Base-by-base conservation (phyloP, 1,140 invertebrate genomes). In the Cotesia typhae region DNA sequence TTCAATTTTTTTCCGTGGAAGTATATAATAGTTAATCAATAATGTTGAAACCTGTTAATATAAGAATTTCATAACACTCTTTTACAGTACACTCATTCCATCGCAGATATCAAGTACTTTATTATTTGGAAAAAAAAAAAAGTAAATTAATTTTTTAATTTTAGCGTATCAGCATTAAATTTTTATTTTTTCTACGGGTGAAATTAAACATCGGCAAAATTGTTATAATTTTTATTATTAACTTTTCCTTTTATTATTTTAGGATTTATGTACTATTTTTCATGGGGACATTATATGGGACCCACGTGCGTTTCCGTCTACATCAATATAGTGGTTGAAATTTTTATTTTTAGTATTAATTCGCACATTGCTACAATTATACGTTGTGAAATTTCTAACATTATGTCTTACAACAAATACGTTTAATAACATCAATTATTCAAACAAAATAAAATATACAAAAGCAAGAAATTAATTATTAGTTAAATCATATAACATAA, bases 281-380 rank as follows among this genome's bases (percentile, higher is more conserved):
- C 83, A 80, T 85, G 83, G 83, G 79, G 82, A 85, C 83, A 85
- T 74, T 85, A 85, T 81, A 82, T 67, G 82, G 81, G 82, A 82
- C 79, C 83, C 81, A 81, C 78, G 75, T 79, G 76, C 64, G 73
- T 74, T 77, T 79, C 78, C 79, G 81, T 71, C 82, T 84, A 84
- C 81, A 80, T 82, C 70, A 74, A 81, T 82, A 79, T 47, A 47
- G 79, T 78, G 76, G 76, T 75, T 82, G 73, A 60, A 70, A 78
- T 78, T 76, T 77, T 47, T 41, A 41, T 41, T 47, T 47, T 47
- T 47, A 63, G 52, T 76, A 79, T 77, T 78, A 79, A 74, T 68
- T 59, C 59, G 66, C 66, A 73, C 66, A 65, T 73, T 73, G n/a
- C 72, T 73, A 73, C 72, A 64, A 41, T 70, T 47, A 80, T 77